Evolutionary conservation across 2,113 vertebrate species (phyloP), one percentile per base, ranked within the genome.

Genomic region (Pithys albifrons): DNA sequence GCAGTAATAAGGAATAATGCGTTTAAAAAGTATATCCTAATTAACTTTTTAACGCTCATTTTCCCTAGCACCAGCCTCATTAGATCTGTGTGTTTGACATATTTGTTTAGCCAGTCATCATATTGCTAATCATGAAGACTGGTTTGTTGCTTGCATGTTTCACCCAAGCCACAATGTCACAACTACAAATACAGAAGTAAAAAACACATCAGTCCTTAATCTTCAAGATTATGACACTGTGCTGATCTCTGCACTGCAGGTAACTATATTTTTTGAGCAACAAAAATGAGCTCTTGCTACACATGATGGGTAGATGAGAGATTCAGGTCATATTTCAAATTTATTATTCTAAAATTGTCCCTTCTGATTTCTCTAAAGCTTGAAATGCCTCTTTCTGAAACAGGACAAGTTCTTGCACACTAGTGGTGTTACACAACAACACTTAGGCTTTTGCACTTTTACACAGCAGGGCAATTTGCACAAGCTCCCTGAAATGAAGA

Each of bases 141-240:
- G 82, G 49, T 73, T 95, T 91, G 92, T 96, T 97, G 94, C 96
- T 89, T 91, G 76, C 93, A 65, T 97, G 93, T 91, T 94, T 96
- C 55, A 74, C n/a, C 55, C 79, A 78, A 85, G 73, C 37, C 73
- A 73, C 85, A 95, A 71, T 86, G 90, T 83, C 85, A 94, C 5
- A 5, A 66, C 69, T 91, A 61, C 84, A 92, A 85, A 94, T 41
- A 62, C 33, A 96, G 90, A 81, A 69, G 65, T 86, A 10, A 88
- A 93, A 92, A 85, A 13, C 64, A 94, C 93, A 51, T 85, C 39
- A 33, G 33, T 84, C 45, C 74, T 82, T 92, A 65, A 78, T 94
- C 88, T 93, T 80, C 62, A 77, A 57, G 64, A 89, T 83, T 83
- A 69, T 85, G 54, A 45, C n/a, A 33, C 74, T 35, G 12, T 52